phyloP scores from a whole-genome alignment of 2,113 vertebrate species.

The Catagonus wagneri region DNA sequence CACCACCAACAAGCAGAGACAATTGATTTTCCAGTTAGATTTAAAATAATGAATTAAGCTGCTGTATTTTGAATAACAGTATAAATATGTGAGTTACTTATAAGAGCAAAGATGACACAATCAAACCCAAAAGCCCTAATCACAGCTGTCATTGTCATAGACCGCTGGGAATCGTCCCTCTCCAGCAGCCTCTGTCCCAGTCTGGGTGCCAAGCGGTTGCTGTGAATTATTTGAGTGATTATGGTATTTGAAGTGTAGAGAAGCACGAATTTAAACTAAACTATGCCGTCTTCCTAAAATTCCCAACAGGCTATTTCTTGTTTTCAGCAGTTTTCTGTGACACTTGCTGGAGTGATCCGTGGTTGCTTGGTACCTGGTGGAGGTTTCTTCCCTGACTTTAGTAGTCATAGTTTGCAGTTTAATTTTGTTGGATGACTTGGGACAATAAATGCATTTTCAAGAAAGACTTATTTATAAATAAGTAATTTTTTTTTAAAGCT shows the following conservation, averaged over 20 bases:
- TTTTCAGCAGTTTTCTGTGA: not conserved
- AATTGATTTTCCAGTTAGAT: slow-evolving; percentile 57
- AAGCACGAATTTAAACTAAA: slow-evolving; percentile 41
- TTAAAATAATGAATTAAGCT: slow-evolving; percentile 56
- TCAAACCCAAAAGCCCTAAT: not conserved
- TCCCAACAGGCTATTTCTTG: slow-evolving; percentile 12
- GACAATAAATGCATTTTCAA: slow-evolving; percentile 49
- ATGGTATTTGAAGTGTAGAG: slow-evolving; percentile 19
- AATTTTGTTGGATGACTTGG: slow-evolving; percentile 53
- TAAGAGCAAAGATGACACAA: not conserved
- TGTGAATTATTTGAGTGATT: slow-evolving; percentile 37
- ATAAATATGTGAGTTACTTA: slow-evolving; percentile 52
- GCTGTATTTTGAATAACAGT: slow-evolving; percentile 13
- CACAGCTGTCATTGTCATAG: not conserved
- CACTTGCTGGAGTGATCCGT: not conserved
- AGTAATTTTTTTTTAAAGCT: slow-evolving; percentile 3
- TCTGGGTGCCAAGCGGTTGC: not conserved
- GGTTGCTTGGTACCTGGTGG: not conserved
- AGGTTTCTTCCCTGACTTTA: slow-evolving; percentile 11
- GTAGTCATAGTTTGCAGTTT: slow-evolving; percentile 15
- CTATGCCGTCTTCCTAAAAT: slow-evolving; percentile 13
- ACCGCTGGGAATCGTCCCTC: not conserved
- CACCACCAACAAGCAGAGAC: slow-evolving; percentile 10
- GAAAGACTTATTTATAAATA: slow-evolving; percentile 56
- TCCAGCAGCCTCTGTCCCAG: not conserved